A percentile compares a stretch with the other conserved stretches of the same genome.
Conservation (phyloP, 2,888 invertebrate species). For the Eilema depressum region DNA sequence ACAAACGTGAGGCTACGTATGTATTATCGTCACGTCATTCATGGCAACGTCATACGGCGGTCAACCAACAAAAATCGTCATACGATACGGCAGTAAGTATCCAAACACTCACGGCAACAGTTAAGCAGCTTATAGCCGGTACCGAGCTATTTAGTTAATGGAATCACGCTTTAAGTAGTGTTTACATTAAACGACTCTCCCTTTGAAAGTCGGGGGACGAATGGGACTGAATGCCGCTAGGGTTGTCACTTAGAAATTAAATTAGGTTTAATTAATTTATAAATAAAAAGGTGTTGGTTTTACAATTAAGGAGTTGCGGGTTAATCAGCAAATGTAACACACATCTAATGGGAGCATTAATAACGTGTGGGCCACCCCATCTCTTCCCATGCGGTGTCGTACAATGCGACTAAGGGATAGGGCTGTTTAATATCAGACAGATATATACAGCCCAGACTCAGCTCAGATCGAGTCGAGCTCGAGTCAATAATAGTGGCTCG, state of each 20-base stretch:
- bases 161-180: constrained; percentile 28
- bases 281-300: too few relatives aligned
- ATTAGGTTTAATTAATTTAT: background rate
- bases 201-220: constrained; percentile 41
- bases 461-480: too few relatives aligned
- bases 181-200: constrained; percentile 49
- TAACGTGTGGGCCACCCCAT: too few relatives aligned
- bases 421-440: too few relatives aligned
- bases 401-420: too few relatives aligned
- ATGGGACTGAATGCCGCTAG: constrained; percentile 44
- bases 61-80: background rate
- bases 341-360: too few relatives aligned
- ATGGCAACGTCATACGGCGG: background rate
- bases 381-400: too few relatives aligned
- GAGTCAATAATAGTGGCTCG: too few relatives aligned
- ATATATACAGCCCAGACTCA: too few relatives aligned
- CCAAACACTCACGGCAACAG: background rate
- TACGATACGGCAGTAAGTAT: background rate
- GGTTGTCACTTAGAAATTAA: constrained; percentile 28
- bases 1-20: too few relatives aligned
- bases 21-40: background rate
- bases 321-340: too few relatives aligned
- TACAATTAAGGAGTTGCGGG: too few relatives aligned
- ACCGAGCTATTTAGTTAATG: background rate
- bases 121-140: background rate